Percentiles rank a stretch among this genome's conserved stretches.
Evolutionary conservation across 1,140 invertebrate species (phyloP).

Genomic region (Trichoplusia ni): DNA sequence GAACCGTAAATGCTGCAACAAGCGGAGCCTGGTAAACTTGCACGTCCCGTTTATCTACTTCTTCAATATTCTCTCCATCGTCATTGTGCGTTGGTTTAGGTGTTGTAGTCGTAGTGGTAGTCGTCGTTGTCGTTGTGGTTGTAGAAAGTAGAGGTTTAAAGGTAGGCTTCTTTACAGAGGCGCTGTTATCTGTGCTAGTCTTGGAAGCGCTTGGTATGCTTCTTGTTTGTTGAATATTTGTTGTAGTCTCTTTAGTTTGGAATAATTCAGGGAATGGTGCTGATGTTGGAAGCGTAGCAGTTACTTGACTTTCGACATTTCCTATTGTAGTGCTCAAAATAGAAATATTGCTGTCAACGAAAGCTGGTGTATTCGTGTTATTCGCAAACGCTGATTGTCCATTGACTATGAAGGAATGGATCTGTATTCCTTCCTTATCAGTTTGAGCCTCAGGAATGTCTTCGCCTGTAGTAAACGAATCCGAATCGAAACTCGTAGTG

Average conservation of each 20-base stretch:
- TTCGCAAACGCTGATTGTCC: slow-evolving; percentile 72
- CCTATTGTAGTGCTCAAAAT: slow-evolving; percentile 71
- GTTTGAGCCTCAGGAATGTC: slow-evolving; percentile 45
- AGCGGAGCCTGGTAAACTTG: slow-evolving; percentile 90
- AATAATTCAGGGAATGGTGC: slow-evolving; percentile 71
- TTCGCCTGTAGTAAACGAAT: slow-evolving; percentile 44
- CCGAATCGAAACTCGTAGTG: slow-evolving; percentile 54
- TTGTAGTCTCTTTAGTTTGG: slow-evolving; percentile 61
- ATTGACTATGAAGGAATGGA: slow-evolving; percentile 77
- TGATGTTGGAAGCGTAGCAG: slow-evolving; percentile 62
- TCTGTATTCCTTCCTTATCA: slow-evolving; percentile 61
- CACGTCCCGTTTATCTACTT: slow-evolving; percentile 86
- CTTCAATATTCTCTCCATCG: slow-evolving; percentile 85
- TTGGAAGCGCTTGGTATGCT: slow-evolving; percentile 62
- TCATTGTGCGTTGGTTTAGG: slow-evolving; percentile 83
- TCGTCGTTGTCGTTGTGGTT: slow-evolving; percentile 70
- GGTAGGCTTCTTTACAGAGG: slow-evolving; percentile 47
- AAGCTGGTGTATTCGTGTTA: slow-evolving; percentile 53
- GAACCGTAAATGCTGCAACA: slow-evolving; percentile 91
- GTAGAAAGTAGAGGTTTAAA: slow-evolving; percentile 46
- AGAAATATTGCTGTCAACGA: slow-evolving; percentile 71
- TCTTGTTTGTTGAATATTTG: slow-evolving; percentile 70
- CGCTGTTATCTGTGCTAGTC: slow-evolving; percentile 44
- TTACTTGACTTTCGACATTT: slow-evolving; percentile 74
- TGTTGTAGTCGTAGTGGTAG: slow-evolving; percentile 82